These are phyloP conservation scores for Stenodera caucasica DNA, from an alignment of 2,888 invertebrate genomes.

Conservation along the genomic window DNA sequence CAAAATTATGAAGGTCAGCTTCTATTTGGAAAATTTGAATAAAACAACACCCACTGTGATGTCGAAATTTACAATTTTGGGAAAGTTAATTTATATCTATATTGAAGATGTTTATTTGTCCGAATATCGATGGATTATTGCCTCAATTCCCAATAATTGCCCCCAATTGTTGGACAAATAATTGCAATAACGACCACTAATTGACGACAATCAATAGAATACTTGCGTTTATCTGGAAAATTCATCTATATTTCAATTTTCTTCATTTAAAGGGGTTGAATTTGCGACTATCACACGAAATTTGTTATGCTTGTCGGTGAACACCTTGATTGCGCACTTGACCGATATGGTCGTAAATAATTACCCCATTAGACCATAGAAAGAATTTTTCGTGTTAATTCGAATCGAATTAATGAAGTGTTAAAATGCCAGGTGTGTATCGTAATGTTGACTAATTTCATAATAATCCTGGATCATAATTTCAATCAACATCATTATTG, in stretches of 20 bases:
- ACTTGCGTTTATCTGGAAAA: too few species aligned
- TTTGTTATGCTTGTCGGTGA: neutral
- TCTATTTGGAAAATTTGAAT: too few species aligned
- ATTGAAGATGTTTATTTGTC: too few species aligned
- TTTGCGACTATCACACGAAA: too few species aligned
- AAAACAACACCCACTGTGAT: too few species aligned
- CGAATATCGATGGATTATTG: too few species aligned
- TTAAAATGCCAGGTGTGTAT: constrained; percentile 17
- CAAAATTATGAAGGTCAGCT: too few species aligned
- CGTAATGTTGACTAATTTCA: constrained; percentile 14
- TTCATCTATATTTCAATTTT: too few species aligned
- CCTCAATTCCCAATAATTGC: too few species aligned
- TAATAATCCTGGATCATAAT: constrained; percentile 9
- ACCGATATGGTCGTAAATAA: constrained; percentile 37
- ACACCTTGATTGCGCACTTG: constrained; percentile 8
- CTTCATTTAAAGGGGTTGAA: too few species aligned
- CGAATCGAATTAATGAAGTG: constrained; percentile 16
- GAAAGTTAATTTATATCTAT: too few species aligned
- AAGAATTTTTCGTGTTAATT: constrained; percentile 3
- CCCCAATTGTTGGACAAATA: neutral
- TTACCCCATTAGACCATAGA: constrained; percentile 22
- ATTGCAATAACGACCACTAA: neutral
- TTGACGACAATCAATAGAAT: neutral
- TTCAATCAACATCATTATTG: neutral
- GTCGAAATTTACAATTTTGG: too few species aligned